Evolutionary conservation across 2,888 invertebrate species (phyloP), one percentile per base, ranked within the genome.

Genomic region (Catocala fraxini): DNA sequence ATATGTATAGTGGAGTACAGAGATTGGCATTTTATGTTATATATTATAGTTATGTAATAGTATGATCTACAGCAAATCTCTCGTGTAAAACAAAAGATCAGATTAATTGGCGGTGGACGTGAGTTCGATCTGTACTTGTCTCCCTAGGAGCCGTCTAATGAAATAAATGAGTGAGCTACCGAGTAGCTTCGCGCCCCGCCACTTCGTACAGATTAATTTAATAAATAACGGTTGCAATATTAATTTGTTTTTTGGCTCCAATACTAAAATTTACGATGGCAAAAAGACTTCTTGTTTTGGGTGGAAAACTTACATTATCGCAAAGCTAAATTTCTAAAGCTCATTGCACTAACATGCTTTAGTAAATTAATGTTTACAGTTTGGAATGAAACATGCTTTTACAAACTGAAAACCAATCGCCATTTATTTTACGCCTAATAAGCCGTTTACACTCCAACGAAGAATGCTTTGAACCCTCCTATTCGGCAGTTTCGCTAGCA

Each of bases 41-140:
- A 7, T 7, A 1, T 6, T 39, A 39, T 9, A 39, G 35, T 6
- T 39, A 35, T 7, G 7, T 7, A 35, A 3, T 39, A 39, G 35
- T 39, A 7, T 10, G 1, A 25, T 35, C 10, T 35, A 46, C 54
- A 35, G 13, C 48, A 63, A 49, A 61, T 35, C 45, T 34, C 58
- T 34, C n/a, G 39, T 13, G 45, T 55, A 42, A 52, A 58, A 51
- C 39, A 52, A 49, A 60, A 59, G 65, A 59, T 68, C 56, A 57
- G 54, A 66, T 73, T 66, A 71, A 74, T 62, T 68, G 60, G 52
- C 55, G 35, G 53, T 56, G 51, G 51, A 71, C 69, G 63, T 74
- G 60, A 59, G 59, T 63, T 64, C 71, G 51, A 71, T 70, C 63
- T 64, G 59, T 61, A 62, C 46, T 4, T 46, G 46, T 60, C 73